Base-by-base conservation (phyloP, 2,797 vertebrate genomes). In the Brachymystax lenok region DNA sequence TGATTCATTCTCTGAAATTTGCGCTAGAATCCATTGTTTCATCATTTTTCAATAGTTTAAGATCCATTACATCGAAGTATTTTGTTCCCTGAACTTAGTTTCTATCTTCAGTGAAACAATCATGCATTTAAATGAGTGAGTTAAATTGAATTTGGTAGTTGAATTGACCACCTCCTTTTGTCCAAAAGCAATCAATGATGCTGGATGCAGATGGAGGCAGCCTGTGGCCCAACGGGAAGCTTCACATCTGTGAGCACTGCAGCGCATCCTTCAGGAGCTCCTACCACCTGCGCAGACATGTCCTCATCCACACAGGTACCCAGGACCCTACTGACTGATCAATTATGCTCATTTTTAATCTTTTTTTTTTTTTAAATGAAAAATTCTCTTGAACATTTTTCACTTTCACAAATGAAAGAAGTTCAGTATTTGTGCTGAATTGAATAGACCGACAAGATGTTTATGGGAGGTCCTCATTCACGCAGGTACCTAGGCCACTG, bases 181-280 rank as follows among this genome's bases (percentile, higher is more conserved):
- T 79, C 81, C 63, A 13, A 14, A 81, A 87, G 83, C 91, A 95
- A 88, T 94, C 95, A 66, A 81, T 94, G 93, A 94, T 95, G 88
- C 95, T 96, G 89, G 96, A 97, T 79, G 93, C 92, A 75, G 97
- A 98, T 76, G 96, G 96, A 87, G 90, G 95, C 84, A 83, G 93
- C 61, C 90, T 96, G 71, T 98, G 96, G 81, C 96, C 97, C 66
- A 97, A 94, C 87, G 95, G 92, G 90, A 99, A 99, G 91, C 97
- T 97, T 85, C 98, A 99, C 86, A 95, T 98, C 89, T 99, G 98
- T 77, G 97, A 99, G 78, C 97, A 98, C 92, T 99, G 98, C 91
- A 93, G 86, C 67, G 97, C 98, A 27, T 96, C 98, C 77, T 99
- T 99, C 91, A 93, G 97, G 80, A 99, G 97, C 93, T 99, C 98